These are phyloP conservation scores for Hyla sarda DNA, from an alignment of 2,113 vertebrate genomes.

Conservation along the genomic window DNA sequence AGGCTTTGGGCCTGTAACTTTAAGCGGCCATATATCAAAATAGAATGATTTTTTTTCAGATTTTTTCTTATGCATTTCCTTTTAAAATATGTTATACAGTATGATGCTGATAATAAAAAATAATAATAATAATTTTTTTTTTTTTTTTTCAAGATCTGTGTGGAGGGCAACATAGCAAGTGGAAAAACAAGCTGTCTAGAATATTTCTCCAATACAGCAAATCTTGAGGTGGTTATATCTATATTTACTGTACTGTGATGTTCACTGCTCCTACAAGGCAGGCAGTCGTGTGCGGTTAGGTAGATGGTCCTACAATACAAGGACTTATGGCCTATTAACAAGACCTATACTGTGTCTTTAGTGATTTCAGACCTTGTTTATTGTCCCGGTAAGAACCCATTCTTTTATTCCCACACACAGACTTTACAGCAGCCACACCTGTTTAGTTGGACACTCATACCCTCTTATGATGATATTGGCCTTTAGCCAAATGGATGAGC, in stretches of 20 bases:
- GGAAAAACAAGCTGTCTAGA: slow-evolving; percentile 95
- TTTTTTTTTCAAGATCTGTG: slow-evolving; percentile 78
- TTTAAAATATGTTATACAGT: no score
- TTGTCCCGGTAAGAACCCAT: background rate
- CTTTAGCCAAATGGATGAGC: background rate
- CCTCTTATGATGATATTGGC: background rate
- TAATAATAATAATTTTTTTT: no score
- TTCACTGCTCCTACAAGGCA: no score
- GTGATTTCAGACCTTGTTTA: background rate
- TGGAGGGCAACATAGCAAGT: slow-evolving; percentile 95
- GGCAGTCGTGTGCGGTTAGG: no score
- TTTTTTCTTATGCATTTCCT: no score
- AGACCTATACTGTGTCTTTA: no score
- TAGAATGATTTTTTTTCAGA: background rate
- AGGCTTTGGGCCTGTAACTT: no score
- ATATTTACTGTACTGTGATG: background rate
- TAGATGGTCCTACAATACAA: no score
- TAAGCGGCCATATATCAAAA: background rate
- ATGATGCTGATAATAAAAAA: no score
- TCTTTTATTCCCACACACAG: background rate
- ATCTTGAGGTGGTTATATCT: slow-evolving; percentile 78
- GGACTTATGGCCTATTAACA: no score
- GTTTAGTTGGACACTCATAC: background rate
- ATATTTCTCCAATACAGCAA: slow-evolving; percentile 83
- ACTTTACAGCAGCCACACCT: no score